Conservation (phyloP, 2,797 vertebrate species). For the Argyrosomus regius region DNA sequence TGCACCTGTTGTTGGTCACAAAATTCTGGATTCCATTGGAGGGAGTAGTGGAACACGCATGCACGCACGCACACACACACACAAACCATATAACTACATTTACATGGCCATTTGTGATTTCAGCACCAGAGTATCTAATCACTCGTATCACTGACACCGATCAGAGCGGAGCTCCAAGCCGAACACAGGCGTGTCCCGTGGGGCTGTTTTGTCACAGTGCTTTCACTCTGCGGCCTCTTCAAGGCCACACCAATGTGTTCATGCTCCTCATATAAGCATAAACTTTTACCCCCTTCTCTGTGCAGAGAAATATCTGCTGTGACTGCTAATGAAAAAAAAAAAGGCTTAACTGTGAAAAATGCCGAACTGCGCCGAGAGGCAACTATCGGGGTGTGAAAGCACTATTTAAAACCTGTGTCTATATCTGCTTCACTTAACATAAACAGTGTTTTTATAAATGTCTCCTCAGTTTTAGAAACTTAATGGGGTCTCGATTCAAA, state of each 20-base stretch:
- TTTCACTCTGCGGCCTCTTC: conserved; percentile 25
- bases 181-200: conserved; percentile 1
- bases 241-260: conserved; percentile 43
- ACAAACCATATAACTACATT: neutral
- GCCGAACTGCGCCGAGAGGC: conserved; percentile 1
- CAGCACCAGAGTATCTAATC: neutral
- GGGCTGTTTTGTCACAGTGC: conserved; percentile 14
- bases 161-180: conserved; percentile 14
- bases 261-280: conserved; percentile 31
- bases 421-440: conserved; percentile 25
- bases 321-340: conserved; percentile 39
- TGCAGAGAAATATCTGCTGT: conserved; percentile 12
- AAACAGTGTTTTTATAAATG: conserved; percentile 9
- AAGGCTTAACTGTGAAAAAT: conserved; percentile 36
- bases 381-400: conserved; percentile 40
- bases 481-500: conserved; percentile 1
- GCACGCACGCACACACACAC: neutral
- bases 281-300: conserved; percentile 14
- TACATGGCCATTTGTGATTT: neutral
- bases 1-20: too few relatives aligned
- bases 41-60: too few relatives aligned
- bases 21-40: too few relatives aligned
- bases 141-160: neutral
- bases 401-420: conserved; percentile 36
- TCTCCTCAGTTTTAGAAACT: conserved; percentile 1